phyloP scores from a whole-genome alignment of 2,888 invertebrate genomes.

The Andrena flavipes region DNA sequence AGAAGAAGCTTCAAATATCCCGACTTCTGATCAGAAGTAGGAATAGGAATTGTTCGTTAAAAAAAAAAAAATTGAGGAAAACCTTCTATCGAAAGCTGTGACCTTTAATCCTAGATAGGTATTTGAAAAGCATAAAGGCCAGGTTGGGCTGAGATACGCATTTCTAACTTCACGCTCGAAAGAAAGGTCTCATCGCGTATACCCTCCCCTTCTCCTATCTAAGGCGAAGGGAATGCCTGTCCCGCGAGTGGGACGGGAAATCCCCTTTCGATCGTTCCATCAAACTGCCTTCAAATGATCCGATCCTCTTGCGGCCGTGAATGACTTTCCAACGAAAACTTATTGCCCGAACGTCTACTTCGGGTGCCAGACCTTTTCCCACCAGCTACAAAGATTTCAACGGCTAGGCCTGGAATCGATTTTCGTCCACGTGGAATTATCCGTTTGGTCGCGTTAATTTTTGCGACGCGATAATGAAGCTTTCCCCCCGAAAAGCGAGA shows the following conservation, averaged over 20 bases:
- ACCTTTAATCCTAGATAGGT: too few relatives aligned
- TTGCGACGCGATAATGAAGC: conserved; percentile 12
- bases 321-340: conserved; percentile 34
- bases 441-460: not conserved
- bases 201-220: too few relatives aligned
- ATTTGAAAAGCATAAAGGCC: too few relatives aligned
- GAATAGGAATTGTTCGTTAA: too few relatives aligned
- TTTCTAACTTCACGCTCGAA: conserved; percentile 9
- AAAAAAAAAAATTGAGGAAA: too few relatives aligned
- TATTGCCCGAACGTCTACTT: conserved; percentile 20
- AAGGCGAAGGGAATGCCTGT: conserved; percentile 12
- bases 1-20: not conserved
- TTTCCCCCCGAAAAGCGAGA: not conserved
- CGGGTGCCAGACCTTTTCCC: not conserved
- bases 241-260: not conserved
- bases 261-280: conserved; percentile 22
- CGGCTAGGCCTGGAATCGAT: conserved; percentile 5
- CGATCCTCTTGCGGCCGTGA: not conserved
- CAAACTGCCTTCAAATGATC: conserved; percentile 17
- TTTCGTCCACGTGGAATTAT: conserved; percentile 15
- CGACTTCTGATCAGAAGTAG: not conserved
- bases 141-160: not conserved
- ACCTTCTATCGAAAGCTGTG: too few relatives aligned
- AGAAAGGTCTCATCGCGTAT: not conserved
- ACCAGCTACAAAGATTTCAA: not conserved